A percentile compares a stretch with the other conserved stretches of the same genome.
Evolutionary conservation across 2,888 invertebrate genomes (phyloP).

Genomic region (Macaria notata): DNA sequence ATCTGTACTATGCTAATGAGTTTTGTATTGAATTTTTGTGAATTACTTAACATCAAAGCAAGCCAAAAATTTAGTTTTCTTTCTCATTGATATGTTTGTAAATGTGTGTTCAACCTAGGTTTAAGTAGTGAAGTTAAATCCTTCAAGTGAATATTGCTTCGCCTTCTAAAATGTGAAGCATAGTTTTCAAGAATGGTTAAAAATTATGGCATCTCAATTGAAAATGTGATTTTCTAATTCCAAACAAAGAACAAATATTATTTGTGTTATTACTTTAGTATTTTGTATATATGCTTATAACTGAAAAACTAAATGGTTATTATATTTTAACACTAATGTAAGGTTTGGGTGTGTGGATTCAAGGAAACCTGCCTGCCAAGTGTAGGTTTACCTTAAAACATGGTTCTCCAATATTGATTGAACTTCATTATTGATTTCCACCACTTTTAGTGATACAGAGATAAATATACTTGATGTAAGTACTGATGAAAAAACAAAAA

Average conservation of each 20-base stretch:
- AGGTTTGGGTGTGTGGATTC: too few species aligned
- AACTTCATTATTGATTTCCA: too few species aligned
- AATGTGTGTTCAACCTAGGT: conserved; percentile 76
- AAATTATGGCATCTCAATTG: conserved; percentile 53
- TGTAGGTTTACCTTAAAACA: too few species aligned
- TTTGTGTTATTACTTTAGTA: conserved; percentile 36
- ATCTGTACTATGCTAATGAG: conserved; percentile 40
- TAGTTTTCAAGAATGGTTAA: conserved; percentile 44
- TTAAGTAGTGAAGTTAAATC: conserved; percentile 67
- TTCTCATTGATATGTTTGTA: conserved; percentile 58
- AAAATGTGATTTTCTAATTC: conserved; percentile 70
- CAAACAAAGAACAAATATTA: conserved; percentile 70
- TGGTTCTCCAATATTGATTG: too few species aligned
- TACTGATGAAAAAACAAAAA: too few species aligned
- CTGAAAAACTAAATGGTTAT: not conserved
- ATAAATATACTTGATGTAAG: too few species aligned
- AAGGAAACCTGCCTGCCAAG: too few species aligned
- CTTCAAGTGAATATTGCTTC: conserved; percentile 51
- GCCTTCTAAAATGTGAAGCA: conserved; percentile 53
- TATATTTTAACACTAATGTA: too few species aligned
- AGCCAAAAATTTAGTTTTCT: conserved; percentile 71
- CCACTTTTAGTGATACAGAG: too few species aligned
- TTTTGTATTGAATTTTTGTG: conserved; percentile 35
- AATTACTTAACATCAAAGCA: conserved; percentile 59
- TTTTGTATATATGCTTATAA: conserved; percentile 48